These are phyloP conservation scores for Pseudoatta argentina DNA, from an alignment of 1,140 invertebrate species.

Conservation along the genomic window DNA sequence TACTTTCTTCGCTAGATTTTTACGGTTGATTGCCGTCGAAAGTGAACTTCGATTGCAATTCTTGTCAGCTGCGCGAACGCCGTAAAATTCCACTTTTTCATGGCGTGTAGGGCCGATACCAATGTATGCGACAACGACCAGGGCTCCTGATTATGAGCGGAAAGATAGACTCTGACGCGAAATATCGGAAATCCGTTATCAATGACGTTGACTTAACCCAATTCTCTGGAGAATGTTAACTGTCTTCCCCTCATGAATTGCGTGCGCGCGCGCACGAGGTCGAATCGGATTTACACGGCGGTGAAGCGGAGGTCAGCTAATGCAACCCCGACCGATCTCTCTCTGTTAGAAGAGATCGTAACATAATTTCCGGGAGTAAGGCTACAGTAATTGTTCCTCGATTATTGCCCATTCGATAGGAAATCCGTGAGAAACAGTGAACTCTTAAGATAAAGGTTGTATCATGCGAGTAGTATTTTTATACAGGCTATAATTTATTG, in stretches of 20 bases:
- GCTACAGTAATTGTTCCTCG: conserved; percentile 70
- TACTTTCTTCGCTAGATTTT: conserved; percentile 62
- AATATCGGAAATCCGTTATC: conserved; percentile 68
- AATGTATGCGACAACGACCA: conserved; percentile 18
- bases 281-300: conserved; percentile 67
- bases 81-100: conserved; percentile 53
- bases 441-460: conserved; percentile 13
- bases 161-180: conserved; percentile 71
- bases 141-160: neutral
- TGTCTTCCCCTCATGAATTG: conserved; percentile 53
- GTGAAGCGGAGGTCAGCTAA: conserved; percentile 70
- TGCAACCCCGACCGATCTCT: conserved; percentile 66
- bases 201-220: conserved; percentile 78
- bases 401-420: conserved; percentile 40
- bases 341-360: conserved; percentile 65
- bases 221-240: conserved; percentile 73
- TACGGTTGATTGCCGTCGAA: conserved; percentile 43
- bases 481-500: neutral
- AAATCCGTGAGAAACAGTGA: conserved; percentile 25
- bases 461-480: neutral
- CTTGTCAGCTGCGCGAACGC: conserved; percentile 59
- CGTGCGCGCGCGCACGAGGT: conserved; percentile 64
- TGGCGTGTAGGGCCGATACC: neutral
- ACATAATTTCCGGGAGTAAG: conserved; percentile 62
- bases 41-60: conserved; percentile 67